Evolutionary conservation across 2,113 vertebrate species (phyloP), one percentile per base, ranked within the genome.

Genomic region (Phrynocephalus versicolor): DNA sequence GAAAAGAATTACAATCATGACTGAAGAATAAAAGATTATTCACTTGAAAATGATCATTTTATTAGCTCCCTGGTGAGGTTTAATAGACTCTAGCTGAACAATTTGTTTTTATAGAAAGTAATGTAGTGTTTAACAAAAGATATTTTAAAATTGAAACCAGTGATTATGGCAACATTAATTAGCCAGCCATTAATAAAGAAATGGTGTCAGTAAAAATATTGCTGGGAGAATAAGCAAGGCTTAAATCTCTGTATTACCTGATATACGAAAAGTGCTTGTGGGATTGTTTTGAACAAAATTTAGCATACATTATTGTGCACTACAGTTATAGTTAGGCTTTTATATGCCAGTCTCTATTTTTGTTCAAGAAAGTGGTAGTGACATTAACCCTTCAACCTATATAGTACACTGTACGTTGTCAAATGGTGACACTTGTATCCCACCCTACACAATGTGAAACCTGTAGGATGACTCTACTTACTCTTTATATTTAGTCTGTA

Each of bases 51-150:
- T 9, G 15, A 51, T 88, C 73, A 64, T 75, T 93, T 79, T 93
- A 71, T 84, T 12, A 41, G 57, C 76, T 87, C 73, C 73, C 64
- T 35, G 62, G 9, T 86, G 86, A 91, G 60, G 71, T 51, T 71
- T 88, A 25, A 37, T 83, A 23, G 81, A 84, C 65, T 75, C 15
- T 92, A 88, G 83, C 79, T 71, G 39, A 23, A 87, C 67, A 45
- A n/a, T 75, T 90, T 93, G 73, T 84, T 91, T 91, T 83, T 77
- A 86, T 60, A 81, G 23, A 84, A 83, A 79, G 30, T 21, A 81
- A 75, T 45, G 64, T 74, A 15, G 62, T 88, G 60, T 90, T 93
- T 81, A 88, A 91, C 6, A 87, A 84, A 85, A 88, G 21, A 10
- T 39, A 30, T 41, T 92, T 88, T 87, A 65, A 75, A 84, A 73